These are phyloP conservation scores for Odobenus rosmarus DNA, from an alignment of 2,113 vertebrate genomes.

Conservation along the genomic window DNA sequence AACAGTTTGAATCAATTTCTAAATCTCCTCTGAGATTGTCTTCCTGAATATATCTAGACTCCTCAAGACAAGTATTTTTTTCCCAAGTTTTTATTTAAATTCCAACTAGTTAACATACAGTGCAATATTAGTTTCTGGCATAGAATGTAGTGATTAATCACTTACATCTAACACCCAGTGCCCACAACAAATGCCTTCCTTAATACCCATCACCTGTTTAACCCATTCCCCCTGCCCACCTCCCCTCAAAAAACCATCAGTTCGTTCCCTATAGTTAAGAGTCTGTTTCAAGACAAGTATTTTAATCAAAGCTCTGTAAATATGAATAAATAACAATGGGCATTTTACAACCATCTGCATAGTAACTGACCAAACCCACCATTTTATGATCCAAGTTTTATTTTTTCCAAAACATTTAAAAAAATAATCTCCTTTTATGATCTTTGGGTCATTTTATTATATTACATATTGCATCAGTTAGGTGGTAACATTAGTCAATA, in stretches of 20 bases:
- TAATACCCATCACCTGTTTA: neutral
- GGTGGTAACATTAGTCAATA: neutral
- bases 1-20: neutral
- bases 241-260: neutral
- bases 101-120: neutral
- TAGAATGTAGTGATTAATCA: neutral
- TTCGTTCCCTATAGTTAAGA: neutral
- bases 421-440: neutral
- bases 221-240: neutral
- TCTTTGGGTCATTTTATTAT: neutral
- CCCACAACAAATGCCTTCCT: neutral
- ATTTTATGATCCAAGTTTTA: neutral
- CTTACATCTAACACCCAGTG: neutral
- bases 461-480: neutral
- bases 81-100: neutral
- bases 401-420: neutral
- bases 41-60: neutral
- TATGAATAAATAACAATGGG: neutral
- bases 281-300: neutral
- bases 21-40: neutral
- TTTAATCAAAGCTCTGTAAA: neutral
- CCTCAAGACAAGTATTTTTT: neutral
- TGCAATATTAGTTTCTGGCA: neutral
- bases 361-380: neutral
- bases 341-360: neutral